Conservation (phyloP, 2,113 vertebrate species). For the Sebastes fasciatus region DNA sequence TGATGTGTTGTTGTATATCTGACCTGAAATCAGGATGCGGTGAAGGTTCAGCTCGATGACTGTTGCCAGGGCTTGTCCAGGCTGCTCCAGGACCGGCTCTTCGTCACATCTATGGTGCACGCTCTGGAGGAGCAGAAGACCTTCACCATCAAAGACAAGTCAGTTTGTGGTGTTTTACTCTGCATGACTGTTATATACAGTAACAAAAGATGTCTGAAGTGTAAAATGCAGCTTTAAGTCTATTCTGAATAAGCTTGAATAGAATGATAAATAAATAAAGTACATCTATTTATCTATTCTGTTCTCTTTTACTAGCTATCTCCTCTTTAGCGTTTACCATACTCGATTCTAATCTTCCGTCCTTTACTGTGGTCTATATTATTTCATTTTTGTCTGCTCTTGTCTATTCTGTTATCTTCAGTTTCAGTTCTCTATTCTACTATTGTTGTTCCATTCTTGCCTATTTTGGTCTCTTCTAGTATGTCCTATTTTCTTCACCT, state of each 20-base stretch:
- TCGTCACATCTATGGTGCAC: constrained; percentile 79
- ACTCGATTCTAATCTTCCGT: not conserved
- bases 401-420: not conserved
- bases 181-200: not conserved
- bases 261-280: too few relatives aligned
- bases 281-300: not conserved
- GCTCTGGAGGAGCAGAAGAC: constrained; percentile 77
- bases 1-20: constrained; percentile 26
- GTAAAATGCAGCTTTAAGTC: not conserved
- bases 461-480: not conserved
- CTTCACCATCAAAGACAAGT: constrained; percentile 80
- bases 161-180: constrained; percentile 2
- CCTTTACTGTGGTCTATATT: not conserved
- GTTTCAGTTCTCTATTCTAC: not conserved
- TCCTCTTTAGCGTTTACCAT: not conserved
- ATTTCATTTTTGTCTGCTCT: not conserved
- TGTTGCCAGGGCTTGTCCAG: constrained; percentile 62
- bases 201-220: not conserved
- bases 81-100: constrained; percentile 73
- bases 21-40: constrained; percentile 57
- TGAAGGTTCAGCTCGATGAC: constrained; percentile 60
- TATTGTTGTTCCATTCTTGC: not conserved
- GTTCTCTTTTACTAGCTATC: not conserved
- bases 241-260: too few relatives aligned
- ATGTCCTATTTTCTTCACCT: not conserved